Percentiles rank a stretch among this genome's conserved stretches.
These are phyloP conservation scores for Peromyscus nudipes DNA, from an alignment of 2,797 vertebrate species.

Conservation along the genomic window DNA sequence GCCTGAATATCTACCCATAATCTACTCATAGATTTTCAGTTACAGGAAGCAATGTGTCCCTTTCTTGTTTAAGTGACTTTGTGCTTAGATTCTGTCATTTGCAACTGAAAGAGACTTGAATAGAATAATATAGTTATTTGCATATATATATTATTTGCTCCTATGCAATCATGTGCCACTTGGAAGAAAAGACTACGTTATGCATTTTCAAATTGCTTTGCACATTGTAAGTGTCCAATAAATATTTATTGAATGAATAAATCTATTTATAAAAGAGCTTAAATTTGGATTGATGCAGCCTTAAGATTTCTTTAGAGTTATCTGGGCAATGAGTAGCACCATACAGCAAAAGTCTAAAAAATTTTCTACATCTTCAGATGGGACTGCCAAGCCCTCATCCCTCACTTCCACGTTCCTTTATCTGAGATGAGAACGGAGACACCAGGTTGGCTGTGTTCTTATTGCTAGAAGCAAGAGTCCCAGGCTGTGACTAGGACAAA, in stretches of 20 bases:
- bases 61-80: constrained; percentile 52
- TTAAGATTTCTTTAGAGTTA: constrained; percentile 62
- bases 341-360: neutral
- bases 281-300: constrained; percentile 64
- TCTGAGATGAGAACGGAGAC: neutral
- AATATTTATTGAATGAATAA: constrained; percentile 80
- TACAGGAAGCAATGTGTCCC: neutral
- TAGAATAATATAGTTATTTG: constrained; percentile 69
- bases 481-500: neutral
- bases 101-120: constrained; percentile 49
- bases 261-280: constrained; percentile 72
- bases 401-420: neutral
- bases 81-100: constrained; percentile 47
- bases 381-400: neutral
- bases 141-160: constrained; percentile 55
- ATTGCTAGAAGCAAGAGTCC: neutral
- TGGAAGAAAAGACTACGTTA: constrained; percentile 60
- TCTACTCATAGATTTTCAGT: constrained; percentile 9
- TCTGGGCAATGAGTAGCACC: constrained; percentile 60
- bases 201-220: constrained; percentile 69
- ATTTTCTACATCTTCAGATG: neutral
- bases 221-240: constrained; percentile 75
- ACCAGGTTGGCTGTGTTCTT: neutral
- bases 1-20: neutral
- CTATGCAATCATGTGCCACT: constrained; percentile 64